Evolutionary conservation across 2,797 vertebrate species (phyloP).

Genomic region (Lates japonicus): DNA sequence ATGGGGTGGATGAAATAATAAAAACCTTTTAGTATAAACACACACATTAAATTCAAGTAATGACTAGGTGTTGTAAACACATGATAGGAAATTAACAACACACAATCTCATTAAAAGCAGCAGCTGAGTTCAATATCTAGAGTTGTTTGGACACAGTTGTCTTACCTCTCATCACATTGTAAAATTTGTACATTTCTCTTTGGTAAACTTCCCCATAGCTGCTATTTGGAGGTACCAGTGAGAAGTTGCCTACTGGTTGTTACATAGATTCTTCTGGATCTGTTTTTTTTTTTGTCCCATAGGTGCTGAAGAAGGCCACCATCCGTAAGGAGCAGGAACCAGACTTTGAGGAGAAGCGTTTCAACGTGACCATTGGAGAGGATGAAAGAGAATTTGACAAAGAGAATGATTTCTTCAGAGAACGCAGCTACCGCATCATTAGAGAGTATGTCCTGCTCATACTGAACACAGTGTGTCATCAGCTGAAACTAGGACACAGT

Average conservation of each 20-base stretch:
- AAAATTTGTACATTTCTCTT: not conserved
- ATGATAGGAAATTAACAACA: too few species aligned
- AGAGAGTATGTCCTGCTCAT: constrained; percentile 88
- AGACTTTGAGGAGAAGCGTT: constrained; percentile 98
- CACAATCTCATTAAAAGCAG: constrained; percentile 1
- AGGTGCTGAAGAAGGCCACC: constrained; percentile 98
- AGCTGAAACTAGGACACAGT: not conserved
- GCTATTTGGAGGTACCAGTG: not conserved
- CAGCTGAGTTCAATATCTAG: not conserved
- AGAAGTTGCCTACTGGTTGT: not conserved
- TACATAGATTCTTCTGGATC: not conserved
- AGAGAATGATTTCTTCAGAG: constrained; percentile 96
- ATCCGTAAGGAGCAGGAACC: constrained; percentile 99
- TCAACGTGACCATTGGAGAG: constrained; percentile 97
- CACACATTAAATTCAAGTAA: too few species aligned
- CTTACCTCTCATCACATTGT: not conserved
- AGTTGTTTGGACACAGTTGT: not conserved
- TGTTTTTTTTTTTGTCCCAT: not conserved
- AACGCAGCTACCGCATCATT: constrained; percentile 96
- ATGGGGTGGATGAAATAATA: too few species aligned
- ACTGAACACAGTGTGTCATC: not conserved
- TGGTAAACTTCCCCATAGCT: not conserved
- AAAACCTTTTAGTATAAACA: too few species aligned
- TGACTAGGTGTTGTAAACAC: too few species aligned
- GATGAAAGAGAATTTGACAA: constrained; percentile 98